Evolutionary conservation across 2,888 invertebrate genomes (phyloP).

Genomic region (Cremastobaeus sp.): DNA sequence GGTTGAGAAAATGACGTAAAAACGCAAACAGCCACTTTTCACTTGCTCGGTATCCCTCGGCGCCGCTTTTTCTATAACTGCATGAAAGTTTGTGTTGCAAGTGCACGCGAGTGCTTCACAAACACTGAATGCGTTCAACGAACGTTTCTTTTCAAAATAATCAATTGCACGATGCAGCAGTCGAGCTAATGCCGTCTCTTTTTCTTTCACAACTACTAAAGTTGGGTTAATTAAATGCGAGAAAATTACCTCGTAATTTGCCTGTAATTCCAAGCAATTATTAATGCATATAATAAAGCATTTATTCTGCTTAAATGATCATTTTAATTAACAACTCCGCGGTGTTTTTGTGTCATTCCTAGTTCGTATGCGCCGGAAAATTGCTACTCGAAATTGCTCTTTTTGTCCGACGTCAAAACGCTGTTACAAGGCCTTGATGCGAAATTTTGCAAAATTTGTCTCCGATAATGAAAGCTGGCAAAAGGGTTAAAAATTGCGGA

Average conservation of each 20-base stretch:
- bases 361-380: no score
- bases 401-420: no score
- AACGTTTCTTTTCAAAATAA: slow-evolving; percentile 53
- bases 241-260: no score
- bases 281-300: no score
- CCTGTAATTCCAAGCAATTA: no score
- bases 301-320: no score
- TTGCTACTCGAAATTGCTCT: no score
- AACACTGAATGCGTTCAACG: slow-evolving; percentile 52
- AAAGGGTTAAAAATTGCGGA: slow-evolving; percentile 10
- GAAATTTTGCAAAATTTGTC: no score
- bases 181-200: not conserved
- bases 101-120: slow-evolving; percentile 51
- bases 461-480: slow-evolving; percentile 23
- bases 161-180: slow-evolving; percentile 45
- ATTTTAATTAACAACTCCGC: no score
- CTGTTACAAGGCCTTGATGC: no score
- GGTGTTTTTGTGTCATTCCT: no score
- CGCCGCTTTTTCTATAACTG: slow-evolving; percentile 31
- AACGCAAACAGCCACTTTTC: slow-evolving; percentile 47
- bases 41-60: slow-evolving; percentile 37
- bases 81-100: slow-evolving; percentile 48
- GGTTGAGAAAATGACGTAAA: slow-evolving; percentile 48
- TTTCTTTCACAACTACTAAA: not conserved
- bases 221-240: not conserved